Evolutionary conservation across 1,140 invertebrate genomes (phyloP), one percentile per base, ranked within the genome.

Genomic region (Thaumatotibia leucotreta): DNA sequence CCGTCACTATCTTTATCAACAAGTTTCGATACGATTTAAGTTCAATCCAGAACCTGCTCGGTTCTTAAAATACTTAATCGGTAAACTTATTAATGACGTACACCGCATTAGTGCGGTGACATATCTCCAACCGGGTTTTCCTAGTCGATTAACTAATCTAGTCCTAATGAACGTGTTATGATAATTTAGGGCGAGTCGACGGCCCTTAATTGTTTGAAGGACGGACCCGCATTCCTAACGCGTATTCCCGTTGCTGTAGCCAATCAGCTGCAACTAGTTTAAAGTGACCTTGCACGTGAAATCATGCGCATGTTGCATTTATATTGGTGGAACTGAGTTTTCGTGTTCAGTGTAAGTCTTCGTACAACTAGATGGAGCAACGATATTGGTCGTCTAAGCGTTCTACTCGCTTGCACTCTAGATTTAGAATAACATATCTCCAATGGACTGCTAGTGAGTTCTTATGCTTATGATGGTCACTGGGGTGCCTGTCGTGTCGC

Each of bases 151-250:
- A 81, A 83, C 76, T 84, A 84, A 86, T 86, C 76, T 74, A 74
- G 35, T 66, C 83, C 79, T 83, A 88, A 88, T 77, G 79, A 78
- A 73, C 72, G 66, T 70, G 76, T 79, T 78, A 77, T 77, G 69
- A 74, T 85, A 83, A 86, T 86, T 85, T 78, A 74, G 82, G 77
- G 49, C 82, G 75, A 79, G 84, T 85, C 80, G 79, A 66, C 72
- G 82, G 76, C 78, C 80, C 74, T 72, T 88, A 88, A 88, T 83
- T 72, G 75, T 68, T 75, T 86, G 82, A 88, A 88, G 86, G 86
- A 82, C 85, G 78, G 72, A 73, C 39, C 75, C 67, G 75, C 83
- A 88, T 87, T 84, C 82, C 77, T 66, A 24, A 49, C 17, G 9
- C 8, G 17, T n/a, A n/a, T 45, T 45, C 39, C 39, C 39, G 39